These are phyloP conservation scores for Pluvianellus socialis DNA, from an alignment of 2,113 vertebrate genomes.

Conservation along the genomic window DNA sequence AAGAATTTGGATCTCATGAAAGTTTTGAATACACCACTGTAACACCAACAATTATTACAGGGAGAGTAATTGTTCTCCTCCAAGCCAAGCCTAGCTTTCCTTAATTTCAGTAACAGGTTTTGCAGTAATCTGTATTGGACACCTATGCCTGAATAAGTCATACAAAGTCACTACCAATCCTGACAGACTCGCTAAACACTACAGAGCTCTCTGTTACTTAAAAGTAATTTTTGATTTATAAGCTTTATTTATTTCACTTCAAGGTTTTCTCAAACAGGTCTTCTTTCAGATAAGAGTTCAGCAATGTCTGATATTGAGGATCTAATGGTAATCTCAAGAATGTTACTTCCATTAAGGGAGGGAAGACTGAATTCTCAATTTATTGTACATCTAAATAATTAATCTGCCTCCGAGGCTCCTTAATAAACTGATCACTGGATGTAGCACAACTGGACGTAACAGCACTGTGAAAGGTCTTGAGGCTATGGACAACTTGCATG, in stretches of 20 bases:
- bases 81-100: not conserved
- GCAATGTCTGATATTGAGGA: not conserved
- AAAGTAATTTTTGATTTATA: not conserved
- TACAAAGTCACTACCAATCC: not conserved
- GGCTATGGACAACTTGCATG: not conserved
- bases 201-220: not conserved
- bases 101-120: not conserved
- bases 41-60: not conserved
- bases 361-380: constrained; percentile 55
- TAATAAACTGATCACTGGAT: constrained; percentile 62
- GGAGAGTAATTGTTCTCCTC: not conserved
- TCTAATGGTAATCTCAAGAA: not conserved
- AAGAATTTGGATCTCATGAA: not conserved
- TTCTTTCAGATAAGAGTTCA: not conserved
- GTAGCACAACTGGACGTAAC: constrained; percentile 23
- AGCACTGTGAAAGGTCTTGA: constrained; percentile 28
- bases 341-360: not conserved
- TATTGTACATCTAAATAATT: constrained; percentile 67
- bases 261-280: not conserved
- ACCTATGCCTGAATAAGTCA: not conserved
- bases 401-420: constrained; percentile 36
- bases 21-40: not conserved
- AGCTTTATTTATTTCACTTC: not conserved
- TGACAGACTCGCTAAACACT: not conserved
- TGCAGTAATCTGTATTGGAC: not conserved